Percentiles rank a stretch among this genome's conserved stretches.
Evolutionary conservation across 2,888 invertebrate genomes (phyloP).

Genomic region (Octodonta nipae): DNA sequence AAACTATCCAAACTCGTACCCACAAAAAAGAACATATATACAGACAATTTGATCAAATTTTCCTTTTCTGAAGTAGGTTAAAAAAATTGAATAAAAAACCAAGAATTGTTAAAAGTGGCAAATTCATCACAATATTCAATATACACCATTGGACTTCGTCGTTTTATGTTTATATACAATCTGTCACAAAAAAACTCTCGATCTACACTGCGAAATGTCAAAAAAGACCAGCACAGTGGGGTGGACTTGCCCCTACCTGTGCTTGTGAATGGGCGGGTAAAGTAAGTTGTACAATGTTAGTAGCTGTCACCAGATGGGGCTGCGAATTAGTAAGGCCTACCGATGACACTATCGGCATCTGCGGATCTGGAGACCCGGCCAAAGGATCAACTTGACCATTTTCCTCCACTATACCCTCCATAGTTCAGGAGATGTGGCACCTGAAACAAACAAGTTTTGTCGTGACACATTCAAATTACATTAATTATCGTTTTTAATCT

Average conservation of each 20-base stretch:
- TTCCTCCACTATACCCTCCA: slow-evolving; percentile 90
- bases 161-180: not conserved
- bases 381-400: slow-evolving; percentile 58
- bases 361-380: slow-evolving; percentile 40
- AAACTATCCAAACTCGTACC: no score
- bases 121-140: no score
- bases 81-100: no score
- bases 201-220: not conserved
- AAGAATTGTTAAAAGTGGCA: no score
- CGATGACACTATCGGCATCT: slow-evolving; percentile 44
- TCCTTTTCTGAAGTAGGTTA: no score
- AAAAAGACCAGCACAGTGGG: no score
- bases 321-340: slow-evolving; percentile 38
- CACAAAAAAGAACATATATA: no score
- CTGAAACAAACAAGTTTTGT: no score
- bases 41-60: no score
- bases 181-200: not conserved
- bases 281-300: slow-evolving; percentile 79
- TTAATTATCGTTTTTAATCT: no score
- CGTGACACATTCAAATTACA: no score
- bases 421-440: slow-evolving; percentile 25
- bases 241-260: slow-evolving; percentile 56
- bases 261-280: slow-evolving; percentile 50
- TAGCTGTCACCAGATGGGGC: slow-evolving; percentile 44
- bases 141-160: no score